phyloP scores from a whole-genome alignment of 2,797 vertebrate species.

The Oreochromis mossambicus region DNA sequence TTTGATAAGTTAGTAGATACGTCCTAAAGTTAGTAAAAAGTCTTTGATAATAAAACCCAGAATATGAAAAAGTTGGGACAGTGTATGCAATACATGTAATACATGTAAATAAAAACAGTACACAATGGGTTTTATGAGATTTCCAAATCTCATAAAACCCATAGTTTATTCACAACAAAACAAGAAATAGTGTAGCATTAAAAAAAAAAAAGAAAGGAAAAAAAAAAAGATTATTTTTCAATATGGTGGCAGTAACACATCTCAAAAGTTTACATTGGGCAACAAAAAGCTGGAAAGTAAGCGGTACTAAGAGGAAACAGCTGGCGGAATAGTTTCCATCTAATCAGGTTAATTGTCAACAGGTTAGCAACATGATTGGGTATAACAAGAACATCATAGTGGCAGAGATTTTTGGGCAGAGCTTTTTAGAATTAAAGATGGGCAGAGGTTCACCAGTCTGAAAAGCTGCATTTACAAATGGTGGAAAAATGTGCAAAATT shows the following conservation, averaged over 20 bases:
- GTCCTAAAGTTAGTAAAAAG: not conserved
- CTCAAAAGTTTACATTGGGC: not conserved
- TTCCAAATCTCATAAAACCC: not conserved
- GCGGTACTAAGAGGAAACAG: not conserved
- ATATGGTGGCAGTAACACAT: not conserved
- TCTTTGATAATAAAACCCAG: not conserved
- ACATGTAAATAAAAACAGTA: not conserved
- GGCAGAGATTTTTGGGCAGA: not conserved
- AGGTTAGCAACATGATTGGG: not conserved
- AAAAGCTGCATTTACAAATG: not conserved
- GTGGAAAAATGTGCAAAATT: not conserved
- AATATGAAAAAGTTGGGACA: not conserved
- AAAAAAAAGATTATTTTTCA: no score
- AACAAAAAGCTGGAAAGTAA: not conserved
- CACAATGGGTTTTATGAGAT: not conserved
- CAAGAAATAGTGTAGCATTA: not conserved
- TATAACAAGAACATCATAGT: not conserved
- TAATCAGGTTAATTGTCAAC: not conserved
- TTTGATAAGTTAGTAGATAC: not conserved
- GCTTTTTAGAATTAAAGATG: not conserved
- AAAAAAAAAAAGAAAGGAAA: not conserved
- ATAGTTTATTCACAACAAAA: not conserved
- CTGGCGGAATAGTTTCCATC: not conserved
- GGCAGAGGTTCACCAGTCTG: not conserved
- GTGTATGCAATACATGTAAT: not conserved